These are phyloP conservation scores for Lithosia quadra DNA, from an alignment of 2,888 invertebrate genomes.

Conservation along the genomic window DNA sequence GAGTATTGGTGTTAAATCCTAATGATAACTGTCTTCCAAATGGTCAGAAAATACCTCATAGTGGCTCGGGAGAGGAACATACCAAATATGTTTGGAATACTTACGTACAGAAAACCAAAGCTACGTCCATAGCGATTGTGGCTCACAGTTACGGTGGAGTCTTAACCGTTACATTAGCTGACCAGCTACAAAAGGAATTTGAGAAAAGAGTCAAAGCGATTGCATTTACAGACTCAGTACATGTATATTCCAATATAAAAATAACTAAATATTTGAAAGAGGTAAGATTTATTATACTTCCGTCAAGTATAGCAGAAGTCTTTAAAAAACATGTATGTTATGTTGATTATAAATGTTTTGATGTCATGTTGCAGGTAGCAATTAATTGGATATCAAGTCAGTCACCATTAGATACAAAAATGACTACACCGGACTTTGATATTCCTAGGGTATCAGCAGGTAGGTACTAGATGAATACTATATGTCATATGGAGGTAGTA, in stretches of 20 bases:
- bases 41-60: slow-evolving; percentile 84
- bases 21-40: slow-evolving; percentile 88
- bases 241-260: slow-evolving; percentile 78
- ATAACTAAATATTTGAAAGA: slow-evolving; percentile 71
- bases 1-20: slow-evolving; percentile 91
- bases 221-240: slow-evolving; percentile 93
- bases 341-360: not conserved
- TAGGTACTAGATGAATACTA: slow-evolving; percentile 35
- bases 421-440: slow-evolving; percentile 81
- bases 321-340: too few relatives aligned
- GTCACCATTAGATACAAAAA: slow-evolving; percentile 85
- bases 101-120: slow-evolving; percentile 86
- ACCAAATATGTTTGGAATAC: slow-evolving; percentile 90
- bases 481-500: too few relatives aligned
- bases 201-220: slow-evolving; percentile 90
- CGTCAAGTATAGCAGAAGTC: too few relatives aligned
- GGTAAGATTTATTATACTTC: slow-evolving; percentile 59
- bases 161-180: slow-evolving; percentile 87
- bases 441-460: slow-evolving; percentile 89
- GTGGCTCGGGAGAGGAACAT: slow-evolving; percentile 88
- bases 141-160: slow-evolving; percentile 94
- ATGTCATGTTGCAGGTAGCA: slow-evolving; percentile 72
- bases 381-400: slow-evolving; percentile 89
- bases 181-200: slow-evolving; percentile 86
- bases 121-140: slow-evolving; percentile 89